Evolutionary conservation across 2,113 vertebrate species (phyloP), one percentile per base, ranked within the genome.

Genomic region (Holacanthus passer): DNA sequence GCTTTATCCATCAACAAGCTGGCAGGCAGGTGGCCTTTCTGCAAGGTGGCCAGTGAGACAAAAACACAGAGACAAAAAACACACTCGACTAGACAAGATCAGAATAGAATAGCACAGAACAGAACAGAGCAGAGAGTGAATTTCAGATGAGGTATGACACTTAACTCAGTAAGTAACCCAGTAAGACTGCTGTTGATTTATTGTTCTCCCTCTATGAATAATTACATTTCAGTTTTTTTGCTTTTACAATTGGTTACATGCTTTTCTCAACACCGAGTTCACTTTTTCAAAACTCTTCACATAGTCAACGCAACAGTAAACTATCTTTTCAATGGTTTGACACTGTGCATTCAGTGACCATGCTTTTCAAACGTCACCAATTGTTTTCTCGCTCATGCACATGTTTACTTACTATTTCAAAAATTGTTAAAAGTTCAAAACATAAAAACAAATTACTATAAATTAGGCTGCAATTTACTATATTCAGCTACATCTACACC

Each of bases 1-100:
- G 82, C 20, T 81, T 90, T 2, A 50, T 66, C 82, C 58, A 79
- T 85, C 68, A 73, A 53, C 27, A 63, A 2, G 22, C 84, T 86
- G 32, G 16, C 27, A 37, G 35, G 3, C 72, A 81, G 66, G 58
- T 77, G 39, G 47, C 50, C 24, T 41, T 41, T 41, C 19, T 73
- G 16, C 70, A 72, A 68, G 35, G 72, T 71, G 76, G 78, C 39
- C 55, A 19, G 29, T 7, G 5, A 12, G 1, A 1, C 66, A 63
- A 16, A 12, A 0, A 1, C 66, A 63, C 2, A n/a, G 11, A 75
- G 64, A 29, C 20, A 64, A 59, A 74, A 7, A 32, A 16, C 4
- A 24, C 4, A 32, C 17, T 6, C 43, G 35, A 80, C 29, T 6
- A 59, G 7, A 45, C 9, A 14, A 55, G 7, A 48, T 52, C 2